Percentiles rank a stretch among this genome's conserved stretches.
phyloP scores from a whole-genome alignment of 2,888 invertebrate genomes.

The Magallana nippona region DNA sequence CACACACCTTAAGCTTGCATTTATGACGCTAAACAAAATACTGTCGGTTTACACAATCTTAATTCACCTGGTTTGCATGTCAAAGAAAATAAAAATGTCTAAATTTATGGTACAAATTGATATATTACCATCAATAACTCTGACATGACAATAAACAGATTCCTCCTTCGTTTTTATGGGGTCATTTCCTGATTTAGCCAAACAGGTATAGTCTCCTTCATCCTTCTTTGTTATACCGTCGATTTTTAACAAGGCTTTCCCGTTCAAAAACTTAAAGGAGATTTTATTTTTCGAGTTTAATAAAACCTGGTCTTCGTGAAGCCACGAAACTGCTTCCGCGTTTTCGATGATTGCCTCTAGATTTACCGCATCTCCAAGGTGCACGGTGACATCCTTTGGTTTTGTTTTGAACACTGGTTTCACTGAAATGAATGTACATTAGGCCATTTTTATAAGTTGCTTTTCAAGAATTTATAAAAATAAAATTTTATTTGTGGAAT shows the following conservation, averaged over 20 bases:
- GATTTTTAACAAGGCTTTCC: conserved; percentile 7
- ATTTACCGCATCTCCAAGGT: background rate
- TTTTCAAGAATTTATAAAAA: no score
- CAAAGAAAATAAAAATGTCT: no score
- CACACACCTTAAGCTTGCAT: no score
- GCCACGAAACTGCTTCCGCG: background rate
- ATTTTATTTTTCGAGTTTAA: background rate
- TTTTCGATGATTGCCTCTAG: background rate
- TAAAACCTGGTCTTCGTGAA: background rate
- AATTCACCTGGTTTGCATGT: no score
- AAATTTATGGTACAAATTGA: background rate
- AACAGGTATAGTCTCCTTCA: conserved; percentile 14
- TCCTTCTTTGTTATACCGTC: background rate
- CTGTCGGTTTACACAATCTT: no score
- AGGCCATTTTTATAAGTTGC: no score
- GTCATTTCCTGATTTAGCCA: background rate
- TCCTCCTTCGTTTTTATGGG: background rate
- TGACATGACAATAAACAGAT: background rate
- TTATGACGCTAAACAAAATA: no score
- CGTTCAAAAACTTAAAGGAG: background rate
- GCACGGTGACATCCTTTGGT: background rate
- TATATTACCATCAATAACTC: background rate
- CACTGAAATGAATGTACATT: no score
- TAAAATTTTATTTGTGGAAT: no score
- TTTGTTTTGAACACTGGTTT: background rate